Conservation (phyloP, 2,888 invertebrate genomes). For the Tyria jacobaeae region DNA sequence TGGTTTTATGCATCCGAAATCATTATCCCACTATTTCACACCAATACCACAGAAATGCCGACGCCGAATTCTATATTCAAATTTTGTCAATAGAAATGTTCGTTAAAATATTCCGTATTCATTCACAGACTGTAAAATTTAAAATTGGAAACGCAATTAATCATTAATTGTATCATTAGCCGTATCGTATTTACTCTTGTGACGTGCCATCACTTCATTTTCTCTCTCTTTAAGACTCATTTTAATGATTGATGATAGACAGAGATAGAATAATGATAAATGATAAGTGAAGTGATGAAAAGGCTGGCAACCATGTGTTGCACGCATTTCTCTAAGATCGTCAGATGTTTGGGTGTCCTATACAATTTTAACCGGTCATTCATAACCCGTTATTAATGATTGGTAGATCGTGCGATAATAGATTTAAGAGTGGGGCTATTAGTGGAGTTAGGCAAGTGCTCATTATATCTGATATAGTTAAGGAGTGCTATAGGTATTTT, state of each 20-base stretch:
- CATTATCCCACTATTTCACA: slow-evolving; percentile 46
- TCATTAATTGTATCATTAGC: slow-evolving; percentile 84
- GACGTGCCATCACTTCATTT: slow-evolving; percentile 80
- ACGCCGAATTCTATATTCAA: slow-evolving; percentile 56
- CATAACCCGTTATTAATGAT: slow-evolving; percentile 79
- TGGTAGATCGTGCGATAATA: slow-evolving; percentile 65
- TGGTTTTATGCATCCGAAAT: slow-evolving; percentile 52
- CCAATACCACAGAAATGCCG: slow-evolving; percentile 62
- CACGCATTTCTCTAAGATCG: slow-evolving; percentile 63
- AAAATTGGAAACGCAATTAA: slow-evolving; percentile 77
- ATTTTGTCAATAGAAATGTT: slow-evolving; percentile 37
- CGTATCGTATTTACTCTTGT: slow-evolving; percentile 75
- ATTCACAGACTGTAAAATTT: slow-evolving; percentile 70
- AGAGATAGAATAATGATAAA: slow-evolving; percentile 75
- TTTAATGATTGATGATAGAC: slow-evolving; percentile 79
- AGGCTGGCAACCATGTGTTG: slow-evolving; percentile 75
- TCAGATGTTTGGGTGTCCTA: slow-evolving; percentile 74
- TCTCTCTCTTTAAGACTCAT: slow-evolving; percentile 86
- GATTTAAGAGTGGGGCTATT: slow-evolving; percentile 58
- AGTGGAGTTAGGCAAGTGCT: slow-evolving; percentile 44
- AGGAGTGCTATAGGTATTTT: neutral
- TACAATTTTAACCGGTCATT: slow-evolving; percentile 81
- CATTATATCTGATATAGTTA: slow-evolving; percentile 12
- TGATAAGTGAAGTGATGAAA: slow-evolving; percentile 78
- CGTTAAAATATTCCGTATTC: slow-evolving; percentile 52